These are phyloP conservation scores for Drosophila malerkotliana DNA, from an alignment of 1,140 invertebrate genomes.

Conservation along the genomic window DNA sequence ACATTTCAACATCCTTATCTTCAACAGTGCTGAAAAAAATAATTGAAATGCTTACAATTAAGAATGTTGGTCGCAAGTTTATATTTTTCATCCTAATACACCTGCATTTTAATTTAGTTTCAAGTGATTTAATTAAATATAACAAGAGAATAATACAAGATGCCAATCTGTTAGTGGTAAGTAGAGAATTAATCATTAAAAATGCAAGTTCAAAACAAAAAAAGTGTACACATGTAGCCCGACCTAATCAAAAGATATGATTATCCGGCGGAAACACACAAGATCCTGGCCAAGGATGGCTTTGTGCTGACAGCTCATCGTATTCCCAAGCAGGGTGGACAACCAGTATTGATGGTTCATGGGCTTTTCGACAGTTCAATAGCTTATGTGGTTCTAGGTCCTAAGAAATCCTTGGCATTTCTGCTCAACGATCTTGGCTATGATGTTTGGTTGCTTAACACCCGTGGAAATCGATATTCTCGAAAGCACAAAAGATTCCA, in stretches of 20 bases:
- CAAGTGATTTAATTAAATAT: conserved; percentile 3
- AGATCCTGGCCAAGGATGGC: conserved; percentile 85
- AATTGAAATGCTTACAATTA: not conserved
- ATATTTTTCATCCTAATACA: conserved; percentile 5
- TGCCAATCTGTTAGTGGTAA: conserved; percentile 23
- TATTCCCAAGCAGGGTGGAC: conserved; percentile 57
- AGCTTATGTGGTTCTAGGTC: conserved; percentile 85
- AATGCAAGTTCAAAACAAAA: not conserved
- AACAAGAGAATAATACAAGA: conserved; percentile 33
- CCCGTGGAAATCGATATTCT: conserved; percentile 88
- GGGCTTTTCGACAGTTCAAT: conserved; percentile 86
- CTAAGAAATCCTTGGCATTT: conserved; percentile 84
- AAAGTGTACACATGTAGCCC: conserved; percentile 25
- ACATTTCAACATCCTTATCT: too few relatives aligned
- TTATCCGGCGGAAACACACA: conserved; percentile 86
- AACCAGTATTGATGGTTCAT: conserved; percentile 87
- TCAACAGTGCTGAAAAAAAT: not conserved
- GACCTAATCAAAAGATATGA: conserved; percentile 85
- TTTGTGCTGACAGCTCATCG: conserved; percentile 85
- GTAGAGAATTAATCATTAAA: not conserved
- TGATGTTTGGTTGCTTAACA: conserved; percentile 91
- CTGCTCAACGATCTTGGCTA: conserved; percentile 88
- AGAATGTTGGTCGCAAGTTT: not conserved
- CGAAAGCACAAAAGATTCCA: conserved; percentile 85
- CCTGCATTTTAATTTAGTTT: not conserved